Evolutionary conservation across 2,113 vertebrate species (phyloP).

Genomic region (Neodontobutis hainanensis): DNA sequence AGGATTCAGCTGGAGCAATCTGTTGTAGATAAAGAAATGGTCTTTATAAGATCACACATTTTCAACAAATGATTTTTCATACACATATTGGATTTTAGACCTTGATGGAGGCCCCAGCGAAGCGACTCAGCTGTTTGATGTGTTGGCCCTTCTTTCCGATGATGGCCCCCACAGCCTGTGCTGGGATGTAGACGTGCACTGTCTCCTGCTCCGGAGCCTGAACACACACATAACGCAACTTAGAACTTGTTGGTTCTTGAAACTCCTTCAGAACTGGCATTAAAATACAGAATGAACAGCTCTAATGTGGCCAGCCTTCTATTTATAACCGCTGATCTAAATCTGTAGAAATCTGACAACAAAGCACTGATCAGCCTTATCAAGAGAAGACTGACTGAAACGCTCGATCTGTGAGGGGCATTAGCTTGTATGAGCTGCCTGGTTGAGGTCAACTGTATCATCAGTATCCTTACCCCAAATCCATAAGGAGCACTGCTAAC

Average conservation of each 20-base stretch:
- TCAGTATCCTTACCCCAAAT: constrained; percentile 82
- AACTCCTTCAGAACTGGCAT: not conserved
- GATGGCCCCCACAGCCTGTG: constrained; percentile 93
- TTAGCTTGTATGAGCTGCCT: not conserved
- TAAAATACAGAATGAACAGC: not conserved
- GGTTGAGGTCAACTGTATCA: not conserved
- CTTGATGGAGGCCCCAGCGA: constrained; percentile 96
- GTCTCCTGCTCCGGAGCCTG: constrained; percentile 93
- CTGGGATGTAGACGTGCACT: constrained; percentile 94
- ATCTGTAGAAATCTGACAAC: too few relatives aligned
- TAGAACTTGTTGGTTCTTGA: not conserved
- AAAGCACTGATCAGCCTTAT: too few relatives aligned
- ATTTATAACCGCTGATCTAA: too few relatives aligned
- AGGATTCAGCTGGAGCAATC: constrained; percentile 92
- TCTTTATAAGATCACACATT: not conserved
- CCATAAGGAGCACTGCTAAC: constrained; percentile 84
- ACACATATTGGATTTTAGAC: constrained; percentile 55
- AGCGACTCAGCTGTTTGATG: constrained; percentile 95
- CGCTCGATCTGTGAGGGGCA: too few relatives aligned
- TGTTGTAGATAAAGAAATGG: constrained; percentile 48
- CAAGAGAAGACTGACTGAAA: too few relatives aligned
- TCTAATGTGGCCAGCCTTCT: not conserved
- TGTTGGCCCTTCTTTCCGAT: constrained; percentile 97
- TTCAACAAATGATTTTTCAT: not conserved
- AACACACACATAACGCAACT: not conserved